Base-by-base conservation (phyloP, 2,797 vertebrate genomes). In the Coendou prehensilis region DNA sequence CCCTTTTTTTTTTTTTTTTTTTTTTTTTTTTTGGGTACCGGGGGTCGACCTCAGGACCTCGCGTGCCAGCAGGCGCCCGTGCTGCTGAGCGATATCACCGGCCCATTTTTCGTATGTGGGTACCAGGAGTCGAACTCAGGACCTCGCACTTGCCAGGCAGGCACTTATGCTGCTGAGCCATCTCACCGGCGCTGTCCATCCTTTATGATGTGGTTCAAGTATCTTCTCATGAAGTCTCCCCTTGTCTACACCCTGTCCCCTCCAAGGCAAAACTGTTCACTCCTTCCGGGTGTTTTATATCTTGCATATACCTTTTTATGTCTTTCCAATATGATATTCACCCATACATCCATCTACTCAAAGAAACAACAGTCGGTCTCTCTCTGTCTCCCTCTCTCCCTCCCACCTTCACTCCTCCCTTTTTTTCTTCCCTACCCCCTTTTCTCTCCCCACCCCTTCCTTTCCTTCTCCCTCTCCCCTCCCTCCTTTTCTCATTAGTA, bases 191-290 rank as follows among this genome's bases (percentile, higher is more conserved):
- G 37, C 37, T 41, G 37, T 41, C 37, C 37, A 41, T 41, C 45
- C 61, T 10, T 83, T 13, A 57, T 18, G 26, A 89, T 41, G 13
- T n/a, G 18, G 26, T 50, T 80, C 61, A 61, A 81, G 5, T 73
- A 91, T 22, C 67, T 91, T 26, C 73, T 30, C 3, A 45, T 11
- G 3, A 90, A 56, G 22, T 87, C 17, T 54, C 56, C 4, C 28
- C 47, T 81, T 76, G 37, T 50, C 63, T 81, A 54, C 15, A 5
- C 28, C 85, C 17, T 45, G 14, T 30, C 22, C 30, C 26, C 11
- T 93, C 59, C 6, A 56, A 88, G 47, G 57, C 4, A 83, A 93
- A 90, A n/a, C 5, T 91, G 26, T 94, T 79, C 37, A 64, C 30
- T 76, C 47, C 56, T 94, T 86, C n/a, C 2, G 37, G 37, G 37